Base-by-base conservation (phyloP, 2,888 invertebrate genomes). In the Tiliacea aurago region DNA sequence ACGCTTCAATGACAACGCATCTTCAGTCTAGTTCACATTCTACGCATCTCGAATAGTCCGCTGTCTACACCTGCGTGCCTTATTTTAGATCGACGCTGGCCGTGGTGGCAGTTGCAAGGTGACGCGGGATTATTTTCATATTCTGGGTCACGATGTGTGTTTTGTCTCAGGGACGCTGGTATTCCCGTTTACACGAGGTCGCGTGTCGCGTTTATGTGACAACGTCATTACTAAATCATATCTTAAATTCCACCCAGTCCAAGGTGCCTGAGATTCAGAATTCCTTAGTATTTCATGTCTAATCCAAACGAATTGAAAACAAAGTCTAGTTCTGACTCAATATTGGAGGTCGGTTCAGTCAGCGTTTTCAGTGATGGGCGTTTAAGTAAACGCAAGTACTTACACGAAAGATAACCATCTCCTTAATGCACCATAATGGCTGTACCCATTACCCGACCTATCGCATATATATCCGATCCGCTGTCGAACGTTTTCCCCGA, bases 111-210 rank as follows among this genome's bases (percentile, higher is more conserved):
- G 89, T 84, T 88, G 91, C 95, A 94, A 95, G 95, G 95, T 95
- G 93, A 94, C 91, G 91, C 93, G 92, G 90, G 92, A 94, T 93
- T 95, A 95, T 96, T 95, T 95, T 95, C 92, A 95, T 92, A 94
- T 95, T 94, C 94, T 95, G 91, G 96, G 96, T 94, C 95, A 93
- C 90, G 87, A 87, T 86, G 89, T 92, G 89, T 91, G 94, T 90
- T 92, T 92, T 92, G 94, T 94, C 93, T 95, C 95, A 95, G 91
- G 96, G 96, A 95, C 95, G 86, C 88, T 82, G 71, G 80, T 89
- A 91, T 90, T 90, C 90, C 90, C 86, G 89, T 89, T 86, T 87
- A 84, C 86, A 85, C 90, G 89, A 91, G 90, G 88, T 85, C 85
- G 75, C 78, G 59, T 80, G 73, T 78, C 84, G 87, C 89, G 87